Evolutionary conservation across 35 echinoderm and acorn worm species (phyloP).

Genomic region (Heliocidaris tuberculata): DNA sequence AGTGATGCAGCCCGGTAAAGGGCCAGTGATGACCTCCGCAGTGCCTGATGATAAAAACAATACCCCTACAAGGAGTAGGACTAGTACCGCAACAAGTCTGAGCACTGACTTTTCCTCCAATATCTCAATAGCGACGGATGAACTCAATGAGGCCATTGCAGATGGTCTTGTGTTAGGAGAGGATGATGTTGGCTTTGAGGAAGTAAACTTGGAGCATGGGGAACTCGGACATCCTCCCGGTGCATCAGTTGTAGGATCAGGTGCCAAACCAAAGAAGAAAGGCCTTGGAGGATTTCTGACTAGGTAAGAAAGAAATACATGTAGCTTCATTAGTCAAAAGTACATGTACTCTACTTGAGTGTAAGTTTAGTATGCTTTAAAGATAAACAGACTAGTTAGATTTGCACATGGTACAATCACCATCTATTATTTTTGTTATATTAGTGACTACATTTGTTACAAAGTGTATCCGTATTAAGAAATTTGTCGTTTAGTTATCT

Average conservation of each 20-base stretch:
- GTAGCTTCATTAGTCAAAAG: too few species aligned
- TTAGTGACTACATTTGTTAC: too few species aligned
- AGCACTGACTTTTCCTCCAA: constrained; percentile 71
- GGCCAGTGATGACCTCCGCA: background rate
- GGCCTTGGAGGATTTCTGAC: constrained; percentile 67
- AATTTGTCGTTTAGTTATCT: too few species aligned
- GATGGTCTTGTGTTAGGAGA: constrained; percentile 35
- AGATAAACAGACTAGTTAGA: too few species aligned
- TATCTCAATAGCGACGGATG: constrained; percentile 53
- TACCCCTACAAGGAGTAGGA: constrained; percentile 57
- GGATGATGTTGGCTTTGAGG: constrained; percentile 57
- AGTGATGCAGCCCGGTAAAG: background rate
- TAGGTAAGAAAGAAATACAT: constrained; percentile 56
- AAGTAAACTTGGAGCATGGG: constrained; percentile 55
- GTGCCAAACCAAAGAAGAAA: constrained; percentile 70
- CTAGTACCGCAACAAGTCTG: constrained; percentile 70
- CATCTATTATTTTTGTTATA: too few species aligned
- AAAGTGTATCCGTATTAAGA: too few species aligned
- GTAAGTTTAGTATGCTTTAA: too few species aligned
- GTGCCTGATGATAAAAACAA: background rate
- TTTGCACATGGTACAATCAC: too few species aligned
- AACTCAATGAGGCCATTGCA: constrained; percentile 43
- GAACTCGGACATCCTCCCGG: background rate
- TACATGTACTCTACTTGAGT: too few species aligned
- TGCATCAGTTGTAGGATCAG: constrained; percentile 29